Evolutionary conservation across 2,888 invertebrate genomes (phyloP).

Genomic region (Oscheius sp.): DNA sequence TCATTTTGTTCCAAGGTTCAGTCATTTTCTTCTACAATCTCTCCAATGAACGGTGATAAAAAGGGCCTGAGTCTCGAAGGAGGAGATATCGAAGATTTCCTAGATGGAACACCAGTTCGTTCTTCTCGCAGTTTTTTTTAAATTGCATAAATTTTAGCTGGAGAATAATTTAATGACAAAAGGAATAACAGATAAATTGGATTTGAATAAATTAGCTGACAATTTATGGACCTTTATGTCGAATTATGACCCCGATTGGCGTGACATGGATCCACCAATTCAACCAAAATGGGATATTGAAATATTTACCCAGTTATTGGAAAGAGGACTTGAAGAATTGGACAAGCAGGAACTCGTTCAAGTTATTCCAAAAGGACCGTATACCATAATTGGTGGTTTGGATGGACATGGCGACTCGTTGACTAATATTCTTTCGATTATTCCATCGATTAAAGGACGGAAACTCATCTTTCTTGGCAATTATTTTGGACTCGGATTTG

Average conservation of each 20-base stretch:
- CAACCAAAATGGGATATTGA: neutral
- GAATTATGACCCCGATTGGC: neutral
- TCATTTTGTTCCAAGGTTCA: no score
- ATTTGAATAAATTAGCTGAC: neutral
- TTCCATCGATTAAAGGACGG: constrained; percentile 43
- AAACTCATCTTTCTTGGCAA: constrained; percentile 57
- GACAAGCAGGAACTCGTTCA: neutral
- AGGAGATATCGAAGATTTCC: no score
- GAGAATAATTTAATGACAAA: neutral
- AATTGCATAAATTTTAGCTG: no score
- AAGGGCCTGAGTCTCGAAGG: no score
- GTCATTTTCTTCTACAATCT: no score
- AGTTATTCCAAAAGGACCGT: neutral
- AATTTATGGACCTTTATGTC: constrained; percentile 18
- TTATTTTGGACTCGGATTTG: constrained; percentile 56
- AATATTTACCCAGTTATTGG: neutral
- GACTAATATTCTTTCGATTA: neutral
- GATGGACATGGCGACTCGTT: constrained; percentile 22
- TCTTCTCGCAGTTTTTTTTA: no score
- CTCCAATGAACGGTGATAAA: no score
- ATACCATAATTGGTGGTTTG: constrained; percentile 5
- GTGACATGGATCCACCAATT: neutral
- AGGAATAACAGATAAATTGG: neutral
- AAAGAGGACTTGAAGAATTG: neutral
- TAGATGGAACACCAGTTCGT: no score